These are phyloP conservation scores for Hirtodrosophila histrioides DNA, from an alignment of 2,888 invertebrate genomes.

Conservation along the genomic window DNA sequence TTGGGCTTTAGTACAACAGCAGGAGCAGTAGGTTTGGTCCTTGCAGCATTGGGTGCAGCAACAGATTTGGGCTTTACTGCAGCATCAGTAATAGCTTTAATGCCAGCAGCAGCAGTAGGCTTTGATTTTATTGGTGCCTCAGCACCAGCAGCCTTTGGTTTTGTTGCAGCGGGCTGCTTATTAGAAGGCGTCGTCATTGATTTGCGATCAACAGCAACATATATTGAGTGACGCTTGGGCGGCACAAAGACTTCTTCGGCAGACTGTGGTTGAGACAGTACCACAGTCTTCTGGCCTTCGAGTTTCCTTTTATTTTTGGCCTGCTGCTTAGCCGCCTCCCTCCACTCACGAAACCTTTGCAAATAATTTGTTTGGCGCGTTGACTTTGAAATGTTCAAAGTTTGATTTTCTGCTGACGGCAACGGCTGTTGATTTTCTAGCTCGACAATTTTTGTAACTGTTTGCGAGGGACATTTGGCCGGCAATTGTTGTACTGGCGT, in stretches of 20 bases:
- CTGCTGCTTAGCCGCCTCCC: slow-evolving; percentile 8
- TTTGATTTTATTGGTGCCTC: not conserved
- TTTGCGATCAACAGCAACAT: slow-evolving; percentile 8
- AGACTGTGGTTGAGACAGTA: too few relatives aligned
- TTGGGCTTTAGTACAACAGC: too few relatives aligned
- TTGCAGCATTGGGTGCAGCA: too few relatives aligned
- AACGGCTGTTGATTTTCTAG: slow-evolving; percentile 41
- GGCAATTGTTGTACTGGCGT: slow-evolving; percentile 19
- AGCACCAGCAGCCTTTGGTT: not conserved
- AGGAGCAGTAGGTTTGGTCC: too few relatives aligned
- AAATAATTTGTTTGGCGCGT: slow-evolving; percentile 27
- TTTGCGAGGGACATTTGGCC: not conserved
- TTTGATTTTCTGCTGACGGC: not conserved
- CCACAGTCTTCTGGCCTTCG: not conserved
- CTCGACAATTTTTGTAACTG: not conserved
- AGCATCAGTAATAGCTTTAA: too few relatives aligned
- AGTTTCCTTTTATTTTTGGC: not conserved
- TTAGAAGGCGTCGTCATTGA: not conserved
- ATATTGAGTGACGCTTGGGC: slow-evolving; percentile 27
- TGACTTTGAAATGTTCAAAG: not conserved
- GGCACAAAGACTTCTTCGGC: not conserved
- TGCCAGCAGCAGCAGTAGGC: too few relatives aligned
- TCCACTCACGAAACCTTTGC: slow-evolving; percentile 44
- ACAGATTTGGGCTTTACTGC: too few relatives aligned
- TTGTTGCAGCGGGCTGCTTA: not conserved